Evolutionary conservation across 2,797 vertebrate species (phyloP), one percentile per base, ranked within the genome.

Genomic region (Rallus crepitans): DNA sequence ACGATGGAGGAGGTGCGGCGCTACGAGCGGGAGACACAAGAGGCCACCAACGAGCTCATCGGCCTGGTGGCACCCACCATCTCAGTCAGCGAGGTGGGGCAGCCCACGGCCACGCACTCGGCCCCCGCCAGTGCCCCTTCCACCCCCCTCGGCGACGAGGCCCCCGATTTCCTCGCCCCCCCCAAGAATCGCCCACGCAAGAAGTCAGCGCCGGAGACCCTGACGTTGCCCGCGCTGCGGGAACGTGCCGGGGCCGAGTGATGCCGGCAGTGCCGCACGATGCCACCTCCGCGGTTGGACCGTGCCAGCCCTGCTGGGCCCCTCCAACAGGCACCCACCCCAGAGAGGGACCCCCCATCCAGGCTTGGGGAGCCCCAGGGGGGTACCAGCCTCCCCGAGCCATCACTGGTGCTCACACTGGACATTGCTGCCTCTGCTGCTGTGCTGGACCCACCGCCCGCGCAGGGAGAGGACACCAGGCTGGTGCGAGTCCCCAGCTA

Each of bases 1-100:
- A 98, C 98, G 13, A 99, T 99, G 98, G 98, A 98, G 75, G 98
- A 99, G 82, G 99, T 99, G 77, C 97, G 98, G 35, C 98, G 98
- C 95, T 99, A 98, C 4, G 99, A 99, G 96, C 98, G 97, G 25
- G 97, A 98, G 95, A 98, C 98, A 0, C 99, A 98, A 94, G 98
- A 98, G 91, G 98, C 98, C 96, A 99, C 99, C 96, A 99, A 99
- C 77, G 97, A 98, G 94, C 98, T 99, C 94, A 98, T 99, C 9
- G 98, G 98, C 53, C 71, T 87, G 64, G 94, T 98, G 77, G 82
- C 95, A 15, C 97, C 98, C 59, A 63, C 96, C 90, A 97, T 98
- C 83, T 95, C 98, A 9, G 95, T 98, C 86, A 96, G 96, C 17
- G 84, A 97, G n/a, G 97, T 94, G 77, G 85, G 83, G 66, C 94